A percentile compares a stretch with the other conserved stretches of the same genome.
phyloP scores from a whole-genome alignment of 2,113 vertebrate species.

The Gasterosteus nipponicus region DNA sequence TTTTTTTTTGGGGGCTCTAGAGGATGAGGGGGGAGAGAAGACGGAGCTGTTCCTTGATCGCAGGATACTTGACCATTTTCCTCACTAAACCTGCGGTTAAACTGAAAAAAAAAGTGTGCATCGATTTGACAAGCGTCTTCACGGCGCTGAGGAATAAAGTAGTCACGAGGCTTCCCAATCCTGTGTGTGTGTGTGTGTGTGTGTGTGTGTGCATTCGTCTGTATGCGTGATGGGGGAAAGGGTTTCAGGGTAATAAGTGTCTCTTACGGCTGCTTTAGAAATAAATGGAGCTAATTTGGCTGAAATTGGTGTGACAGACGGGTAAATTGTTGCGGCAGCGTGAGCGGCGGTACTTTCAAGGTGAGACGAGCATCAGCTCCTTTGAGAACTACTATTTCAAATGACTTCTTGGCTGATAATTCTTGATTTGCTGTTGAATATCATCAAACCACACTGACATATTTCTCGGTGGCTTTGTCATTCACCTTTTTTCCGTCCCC shows the following conservation, averaged over 20 bases:
- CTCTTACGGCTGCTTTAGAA: slow-evolving; percentile 83
- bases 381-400: slow-evolving; percentile 57
- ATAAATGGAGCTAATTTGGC: slow-evolving; percentile 86
- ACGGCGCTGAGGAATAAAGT: slow-evolving; percentile 76
- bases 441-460: slow-evolving; percentile 17
- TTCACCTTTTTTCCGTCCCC: slow-evolving; percentile 6
- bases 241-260: slow-evolving; percentile 84
- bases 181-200: slow-evolving; percentile 52
- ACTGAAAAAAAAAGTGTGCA: slow-evolving; percentile 66
- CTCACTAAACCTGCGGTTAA: slow-evolving; percentile 77
- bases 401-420: slow-evolving; percentile 40
- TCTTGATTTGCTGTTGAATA: slow-evolving; percentile 44
- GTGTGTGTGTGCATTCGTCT: slow-evolving; percentile 49
- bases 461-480: slow-evolving; percentile 19
- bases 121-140: slow-evolving; percentile 77
- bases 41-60: slow-evolving; percentile 49
- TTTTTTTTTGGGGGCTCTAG: too few species aligned
- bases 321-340: slow-evolving; percentile 80
- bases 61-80: slow-evolving; percentile 62
- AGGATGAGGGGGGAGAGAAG: slow-evolving; percentile 5
- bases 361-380: slow-evolving; percentile 56
- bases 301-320: slow-evolving; percentile 84
- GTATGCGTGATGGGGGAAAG: slow-evolving; percentile 58
- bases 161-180: slow-evolving; percentile 57
- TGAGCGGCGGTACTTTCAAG: slow-evolving; percentile 55